Evolutionary conservation across 2,797 vertebrate genomes (phyloP).

Genomic region (Eurystomus glaucurus): DNA sequence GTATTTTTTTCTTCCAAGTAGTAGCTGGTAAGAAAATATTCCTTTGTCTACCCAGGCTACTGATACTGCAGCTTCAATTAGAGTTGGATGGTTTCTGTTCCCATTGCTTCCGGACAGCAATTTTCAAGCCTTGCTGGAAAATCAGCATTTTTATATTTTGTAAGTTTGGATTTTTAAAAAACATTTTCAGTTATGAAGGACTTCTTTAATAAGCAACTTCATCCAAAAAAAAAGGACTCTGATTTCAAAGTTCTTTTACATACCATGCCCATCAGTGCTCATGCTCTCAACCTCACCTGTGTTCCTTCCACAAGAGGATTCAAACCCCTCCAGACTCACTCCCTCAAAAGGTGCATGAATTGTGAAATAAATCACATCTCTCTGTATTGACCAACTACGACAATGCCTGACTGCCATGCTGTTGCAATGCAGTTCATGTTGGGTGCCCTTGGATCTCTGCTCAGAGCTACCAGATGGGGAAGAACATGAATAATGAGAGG

Average conservation of each 20-base stretch:
- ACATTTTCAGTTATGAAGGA: not conserved
- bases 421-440: not conserved
- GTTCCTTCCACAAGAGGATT: not conserved
- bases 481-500: not conserved
- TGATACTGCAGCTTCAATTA: not conserved
- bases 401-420: not conserved
- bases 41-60: not conserved
- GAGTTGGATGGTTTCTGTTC: not conserved
- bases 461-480: not conserved
- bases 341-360: not conserved
- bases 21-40: not conserved
- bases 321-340: not conserved
- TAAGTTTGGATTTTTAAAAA: not conserved
- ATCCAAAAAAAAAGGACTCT: not conserved
- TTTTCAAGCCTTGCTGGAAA: not conserved
- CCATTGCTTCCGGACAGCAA: not conserved
- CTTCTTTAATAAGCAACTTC: not conserved
- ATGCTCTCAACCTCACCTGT: not conserved
- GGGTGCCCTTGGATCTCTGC: not conserved
- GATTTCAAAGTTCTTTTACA: not conserved
- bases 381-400: not conserved
- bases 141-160: not conserved
- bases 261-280: rapidly evolving
- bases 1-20: not conserved
- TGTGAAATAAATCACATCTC: not conserved